Base-by-base conservation (phyloP, 2,113 vertebrate species). In the Semnornis frantzii region DNA sequence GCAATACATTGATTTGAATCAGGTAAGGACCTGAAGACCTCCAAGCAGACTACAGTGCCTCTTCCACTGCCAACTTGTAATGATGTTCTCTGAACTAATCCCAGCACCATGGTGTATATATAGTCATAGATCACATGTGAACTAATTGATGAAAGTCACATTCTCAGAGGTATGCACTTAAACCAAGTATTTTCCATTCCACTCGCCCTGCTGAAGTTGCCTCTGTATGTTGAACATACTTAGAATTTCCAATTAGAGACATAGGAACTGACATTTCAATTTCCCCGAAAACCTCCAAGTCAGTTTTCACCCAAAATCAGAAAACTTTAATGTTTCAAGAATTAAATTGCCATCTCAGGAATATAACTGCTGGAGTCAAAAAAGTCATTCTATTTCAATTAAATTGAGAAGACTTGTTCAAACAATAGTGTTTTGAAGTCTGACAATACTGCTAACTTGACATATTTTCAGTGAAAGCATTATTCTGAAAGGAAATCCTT, bases 401-500 rank as follows among this genome's bases (percentile, higher is more conserved):
- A 87, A 85, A 70, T 27, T 27, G 48, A 70, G 33, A 30, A 33
- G 5, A 31, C 20, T 86, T 81, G 27, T 57, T 85, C 65, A 57
- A 88, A 88, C 74, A 92, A 60, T 20, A 13, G 16, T 37, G 6
- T 57, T 85, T 71, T 60, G 48, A 84, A 90, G 46, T n/a, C 76
- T 37, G 44, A 46, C 46, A 59, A 27, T 25, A 8, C 14, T 50
- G 3, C n/a, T 21, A 82, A 79, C 39, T 79, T 23, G n/a, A 55
- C 21, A 9, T 37, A 59, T 60, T 93, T 71, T 57, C 34, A 66
- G 46, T 9, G 21, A 89, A 92, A 84, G 16, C 23, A 44, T 66
- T 72, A 50, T 39, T 86, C 71, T 87, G 46, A 89, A 89, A 89
- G 50, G n/a, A 93, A 94, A 77, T 20, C 82, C 65, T 92, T 79